Conservation (phyloP, 2,797 vertebrate species). For the Melanogrammus aeglefinus region DNA sequence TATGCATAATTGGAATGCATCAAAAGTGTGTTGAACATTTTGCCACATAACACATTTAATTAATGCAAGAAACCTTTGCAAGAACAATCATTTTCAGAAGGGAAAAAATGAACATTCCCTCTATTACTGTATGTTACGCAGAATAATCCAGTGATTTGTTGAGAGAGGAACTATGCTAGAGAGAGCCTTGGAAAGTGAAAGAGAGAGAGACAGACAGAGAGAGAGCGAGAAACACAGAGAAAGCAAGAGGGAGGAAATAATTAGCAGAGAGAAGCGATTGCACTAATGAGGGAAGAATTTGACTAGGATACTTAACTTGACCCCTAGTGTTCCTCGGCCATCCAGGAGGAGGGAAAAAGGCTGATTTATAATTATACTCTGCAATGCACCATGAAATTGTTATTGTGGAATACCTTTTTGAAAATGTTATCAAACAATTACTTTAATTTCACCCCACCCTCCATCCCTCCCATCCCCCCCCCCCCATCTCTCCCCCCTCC, state of each 20-base stretch:
- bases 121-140: conserved; percentile 52
- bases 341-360: conserved; percentile 62
- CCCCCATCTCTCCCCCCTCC: conserved; percentile 3
- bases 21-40: conserved; percentile 70
- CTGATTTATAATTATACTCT: conserved; percentile 80
- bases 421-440: conserved; percentile 82
- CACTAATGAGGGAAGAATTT: conserved; percentile 80
- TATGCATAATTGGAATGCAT: conserved; percentile 62
- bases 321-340: conserved; percentile 71
- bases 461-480: neutral
- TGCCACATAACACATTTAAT: conserved; percentile 63
- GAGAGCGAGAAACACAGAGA: conserved; percentile 24
- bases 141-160: conserved; percentile 61
- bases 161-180: conserved; percentile 5
- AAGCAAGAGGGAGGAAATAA: conserved; percentile 65
- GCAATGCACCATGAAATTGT: conserved; percentile 84
- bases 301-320: conserved; percentile 79
- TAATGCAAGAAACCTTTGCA: conserved; percentile 65
- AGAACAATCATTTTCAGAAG: conserved; percentile 56
- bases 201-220: conserved; percentile 18
- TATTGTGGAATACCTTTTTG: conserved; percentile 82
- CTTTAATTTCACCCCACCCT: conserved; percentile 69
- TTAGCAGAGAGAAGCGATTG: conserved; percentile 78
- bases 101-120: conserved; percentile 45
- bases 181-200: conserved; percentile 11